Conservation (phyloP, 2,113 vertebrate genomes). For the Ciconia boyciana region DNA sequence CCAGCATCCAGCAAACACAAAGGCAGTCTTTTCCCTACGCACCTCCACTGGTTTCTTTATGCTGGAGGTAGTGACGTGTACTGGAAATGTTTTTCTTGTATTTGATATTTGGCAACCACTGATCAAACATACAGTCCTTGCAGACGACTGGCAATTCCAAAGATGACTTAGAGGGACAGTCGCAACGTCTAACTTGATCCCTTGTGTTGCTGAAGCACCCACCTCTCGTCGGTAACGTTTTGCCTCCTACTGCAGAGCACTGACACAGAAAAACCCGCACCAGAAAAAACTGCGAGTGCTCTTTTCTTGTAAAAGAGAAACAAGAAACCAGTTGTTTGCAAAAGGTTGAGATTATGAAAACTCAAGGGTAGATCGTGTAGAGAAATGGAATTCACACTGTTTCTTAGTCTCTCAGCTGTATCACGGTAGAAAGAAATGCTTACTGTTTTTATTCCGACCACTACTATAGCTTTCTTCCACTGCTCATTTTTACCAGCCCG, state of each 20-base stretch:
- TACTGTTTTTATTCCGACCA: neutral
- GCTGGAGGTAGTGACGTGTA: rapidly evolving
- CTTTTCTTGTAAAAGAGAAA: neutral
- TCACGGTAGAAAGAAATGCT: neutral
- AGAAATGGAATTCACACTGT: rapidly evolving
- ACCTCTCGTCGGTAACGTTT: rapidly evolving
- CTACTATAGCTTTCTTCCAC: neutral
- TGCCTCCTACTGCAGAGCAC: neutral
- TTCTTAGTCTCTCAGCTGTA: neutral
- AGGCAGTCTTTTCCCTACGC: too few species aligned
- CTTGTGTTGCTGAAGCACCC: neutral
- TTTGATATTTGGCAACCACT: neutral
- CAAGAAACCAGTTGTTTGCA: neutral
- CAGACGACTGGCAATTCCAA: neutral
- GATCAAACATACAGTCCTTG: neutral
- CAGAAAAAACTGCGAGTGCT: neutral
- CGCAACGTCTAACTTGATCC: neutral
- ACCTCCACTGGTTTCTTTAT: rapidly evolving
- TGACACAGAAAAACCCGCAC: neutral
- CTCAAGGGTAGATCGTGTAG: neutral
- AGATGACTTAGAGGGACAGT: neutral
- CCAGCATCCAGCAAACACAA: neutral
- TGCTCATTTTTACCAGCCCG: neutral
- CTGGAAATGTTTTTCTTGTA: rapidly evolving
- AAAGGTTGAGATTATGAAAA: neutral